These are phyloP conservation scores for Lasius platythorax DNA, from an alignment of 2,888 invertebrate species.

Conservation along the genomic window DNA sequence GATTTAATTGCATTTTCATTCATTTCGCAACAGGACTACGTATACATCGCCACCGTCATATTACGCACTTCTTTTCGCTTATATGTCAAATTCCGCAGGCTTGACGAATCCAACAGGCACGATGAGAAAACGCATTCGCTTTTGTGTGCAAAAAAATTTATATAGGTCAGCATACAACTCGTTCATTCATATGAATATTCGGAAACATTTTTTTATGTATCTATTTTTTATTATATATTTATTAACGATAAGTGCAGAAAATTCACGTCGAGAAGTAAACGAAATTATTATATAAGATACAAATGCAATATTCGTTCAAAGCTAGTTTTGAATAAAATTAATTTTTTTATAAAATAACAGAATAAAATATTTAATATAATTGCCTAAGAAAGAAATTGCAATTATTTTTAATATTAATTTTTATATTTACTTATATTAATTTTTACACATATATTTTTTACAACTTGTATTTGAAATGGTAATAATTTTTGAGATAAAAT, in stretches of 20 bases:
- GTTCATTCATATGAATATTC: not conserved
- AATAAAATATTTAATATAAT: not conserved
- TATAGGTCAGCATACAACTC: not conserved
- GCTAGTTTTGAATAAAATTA: not conserved
- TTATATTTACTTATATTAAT: not conserved
- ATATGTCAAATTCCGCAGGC: conserved; percentile 20
- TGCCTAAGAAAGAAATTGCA: not conserved
- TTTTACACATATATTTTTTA: not conserved
- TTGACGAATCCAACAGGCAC: not conserved
- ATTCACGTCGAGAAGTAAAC: not conserved
- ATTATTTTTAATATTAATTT: conserved; percentile 12
- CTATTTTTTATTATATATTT: not conserved
- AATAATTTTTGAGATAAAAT: not conserved
- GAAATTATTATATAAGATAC: not conserved
- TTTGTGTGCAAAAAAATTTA: conserved; percentile 4
- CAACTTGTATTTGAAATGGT: not conserved
- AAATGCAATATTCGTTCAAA: not conserved
- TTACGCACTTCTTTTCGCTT: conserved; percentile 32
- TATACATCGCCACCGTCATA: not conserved
- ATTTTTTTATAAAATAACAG: not conserved
- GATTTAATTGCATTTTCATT: conserved; percentile 10
- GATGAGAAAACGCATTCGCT: not conserved
- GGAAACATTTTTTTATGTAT: conserved; percentile 14
- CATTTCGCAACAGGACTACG: conserved; percentile 3
- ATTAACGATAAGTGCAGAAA: not conserved